Base-by-base conservation (phyloP, 2,888 invertebrate species). In the Zaprionus obscuricornis region DNA sequence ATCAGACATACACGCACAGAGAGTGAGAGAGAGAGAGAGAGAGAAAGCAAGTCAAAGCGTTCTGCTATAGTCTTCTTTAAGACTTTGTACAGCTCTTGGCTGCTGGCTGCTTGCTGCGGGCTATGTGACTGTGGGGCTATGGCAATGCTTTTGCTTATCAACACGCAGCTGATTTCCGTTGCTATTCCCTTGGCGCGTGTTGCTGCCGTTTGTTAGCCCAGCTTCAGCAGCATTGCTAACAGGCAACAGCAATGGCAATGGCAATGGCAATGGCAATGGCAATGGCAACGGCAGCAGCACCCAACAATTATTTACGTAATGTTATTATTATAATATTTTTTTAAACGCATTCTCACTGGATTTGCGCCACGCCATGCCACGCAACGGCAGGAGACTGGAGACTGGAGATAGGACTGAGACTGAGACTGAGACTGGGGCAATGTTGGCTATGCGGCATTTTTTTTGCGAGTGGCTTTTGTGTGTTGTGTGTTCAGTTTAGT, bases 241-340 rank as follows among this genome's bases (percentile, higher is more conserved):
- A 10, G 37, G 14, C 16, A 3, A 10, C 16, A 2, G 10, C 40
- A 26, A 16, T 10, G 33, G 2, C 22, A 24, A 26, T 43, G 13
- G 40, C 11, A 17, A 26, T n/a, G 16, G 8, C 40, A 14, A 22
- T 46, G 10, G 26, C 65, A 42, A 31, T 16, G 29, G n/a, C 43
- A 42, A 14, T n/a, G 47, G 33, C 52, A 49, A 29, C 58, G 50
- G 37, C 57, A 62, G 36, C 68, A 68, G 79, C 85, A 83, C 60
- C 83, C 83, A 79, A 85, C 85, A 85, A 75, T 75, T 83, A 87
- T 77, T 86, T 87, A 85, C 87, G 74, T 82, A 85, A 86, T 87
- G 83, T 83, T 87, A 86, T 87, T 86, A 86, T 87, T 81, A 81
- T 85, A 81, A 81, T 81, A 81, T 85, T 85, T 87, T 87, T 78